These are phyloP conservation scores for Agelaius phoeniceus DNA, from an alignment of 2,113 vertebrate species.

Conservation along the genomic window DNA sequence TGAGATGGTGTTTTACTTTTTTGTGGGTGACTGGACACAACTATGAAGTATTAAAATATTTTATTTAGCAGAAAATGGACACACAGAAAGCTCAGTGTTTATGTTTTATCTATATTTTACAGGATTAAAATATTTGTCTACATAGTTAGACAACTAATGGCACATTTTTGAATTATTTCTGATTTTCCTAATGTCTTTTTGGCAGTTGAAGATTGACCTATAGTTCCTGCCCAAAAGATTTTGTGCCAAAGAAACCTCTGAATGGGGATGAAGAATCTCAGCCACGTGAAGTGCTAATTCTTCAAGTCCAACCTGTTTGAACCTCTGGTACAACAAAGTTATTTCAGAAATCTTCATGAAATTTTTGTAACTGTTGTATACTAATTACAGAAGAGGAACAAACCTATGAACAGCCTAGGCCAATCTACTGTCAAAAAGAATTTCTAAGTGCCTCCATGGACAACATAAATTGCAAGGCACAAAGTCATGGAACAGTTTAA, in stretches of 20 bases:
- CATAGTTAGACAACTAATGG: neutral
- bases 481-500: neutral
- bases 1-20: neutral
- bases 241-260: neutral
- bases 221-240: neutral
- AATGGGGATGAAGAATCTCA: neutral
- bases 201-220: neutral
- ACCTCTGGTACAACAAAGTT: neutral
- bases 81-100: neutral
- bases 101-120: neutral
- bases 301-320: neutral
- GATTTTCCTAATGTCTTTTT: neutral
- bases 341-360: neutral
- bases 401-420: neutral
- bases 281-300: neutral
- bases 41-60: neutral
- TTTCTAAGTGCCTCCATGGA: neutral
- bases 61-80: neutral
- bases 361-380: neutral
- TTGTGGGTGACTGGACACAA: neutral
- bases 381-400: neutral
- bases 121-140: neutral
- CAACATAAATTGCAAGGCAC: neutral
- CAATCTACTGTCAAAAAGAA: neutral
- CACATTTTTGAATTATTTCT: neutral